These are phyloP conservation scores for Drosophila testacea DNA, from an alignment of 2,888 invertebrate species.

Conservation along the genomic window DNA sequence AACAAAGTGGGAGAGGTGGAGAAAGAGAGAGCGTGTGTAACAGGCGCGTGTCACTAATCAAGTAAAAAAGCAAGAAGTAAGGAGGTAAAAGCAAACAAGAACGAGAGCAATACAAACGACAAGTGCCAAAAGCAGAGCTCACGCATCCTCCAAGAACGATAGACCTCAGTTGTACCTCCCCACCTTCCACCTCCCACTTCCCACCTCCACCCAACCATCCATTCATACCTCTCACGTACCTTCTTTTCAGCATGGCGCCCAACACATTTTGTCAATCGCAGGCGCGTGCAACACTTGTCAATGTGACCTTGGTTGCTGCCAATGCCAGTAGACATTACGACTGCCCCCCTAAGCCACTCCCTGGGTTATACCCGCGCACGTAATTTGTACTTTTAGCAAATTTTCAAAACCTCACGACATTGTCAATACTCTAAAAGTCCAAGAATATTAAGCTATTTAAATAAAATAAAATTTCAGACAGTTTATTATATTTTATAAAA, in stretches of 20 bases:
- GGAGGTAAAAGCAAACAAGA: slow-evolving; percentile 44
- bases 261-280: slow-evolving; percentile 46
- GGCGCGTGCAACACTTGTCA: slow-evolving; percentile 81
- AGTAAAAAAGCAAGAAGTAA: slow-evolving; percentile 45
- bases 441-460: no score
- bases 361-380: slow-evolving; percentile 20
- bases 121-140: slow-evolving; percentile 50
- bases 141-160: slow-evolving; percentile 14
- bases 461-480: no score
- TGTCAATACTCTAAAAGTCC: slow-evolving; percentile 9
- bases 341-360: slow-evolving; percentile 2
- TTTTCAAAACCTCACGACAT: slow-evolving; percentile 40
- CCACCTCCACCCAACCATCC: not conserved
- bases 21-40: slow-evolving; percentile 24
- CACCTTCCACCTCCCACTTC: not conserved
- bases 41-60: slow-evolving; percentile 75
- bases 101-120: slow-evolving; percentile 37
- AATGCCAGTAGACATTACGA: slow-evolving; percentile 54
- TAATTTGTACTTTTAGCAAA: slow-evolving; percentile 67
- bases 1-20: not conserved
- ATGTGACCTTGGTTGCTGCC: slow-evolving; percentile 74
- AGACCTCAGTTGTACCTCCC: not conserved
- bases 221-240: not conserved
- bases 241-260: not conserved
- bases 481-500: no score